phyloP scores from a whole-genome alignment of 64 coral and sea anemone genomes.

The Montipora cactus region DNA sequence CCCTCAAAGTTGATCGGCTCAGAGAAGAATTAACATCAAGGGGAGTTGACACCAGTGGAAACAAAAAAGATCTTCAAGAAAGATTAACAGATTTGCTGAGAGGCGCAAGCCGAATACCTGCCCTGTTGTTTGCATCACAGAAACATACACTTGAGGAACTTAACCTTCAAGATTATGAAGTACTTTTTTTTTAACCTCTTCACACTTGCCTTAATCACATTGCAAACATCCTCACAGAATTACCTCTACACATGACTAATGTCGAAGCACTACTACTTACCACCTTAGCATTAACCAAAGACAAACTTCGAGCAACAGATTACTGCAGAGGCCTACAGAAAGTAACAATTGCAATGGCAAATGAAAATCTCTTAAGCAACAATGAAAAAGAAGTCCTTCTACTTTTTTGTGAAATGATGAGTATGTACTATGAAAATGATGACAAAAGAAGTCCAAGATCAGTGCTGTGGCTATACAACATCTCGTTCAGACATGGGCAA shows the following conservation, averaged over 20 bases:
- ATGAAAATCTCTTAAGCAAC: no score
- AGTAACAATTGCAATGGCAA: no score
- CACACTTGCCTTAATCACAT: conserved; percentile 39
- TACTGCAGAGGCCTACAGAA: no score
- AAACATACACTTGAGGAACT: conserved; percentile 8
- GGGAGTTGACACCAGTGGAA: background rate
- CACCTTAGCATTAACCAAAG: no score
- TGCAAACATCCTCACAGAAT: conserved; percentile 11
- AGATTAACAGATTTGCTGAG: background rate
- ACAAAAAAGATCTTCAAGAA: background rate
- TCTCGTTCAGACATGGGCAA: no score
- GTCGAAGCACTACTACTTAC: no score
- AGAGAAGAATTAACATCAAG: conserved; percentile 5
- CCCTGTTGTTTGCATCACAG: background rate
- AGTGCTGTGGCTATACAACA: no score
- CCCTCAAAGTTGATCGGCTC: background rate
- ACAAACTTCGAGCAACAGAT: no score
- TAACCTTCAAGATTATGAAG: conserved; percentile 18
- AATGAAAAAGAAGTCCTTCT: no score
- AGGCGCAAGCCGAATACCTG: conserved; percentile 27
- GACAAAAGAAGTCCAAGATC: no score
- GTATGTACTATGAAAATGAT: no score
- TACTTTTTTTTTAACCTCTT: conserved; percentile 10
- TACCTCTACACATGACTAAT: background rate
- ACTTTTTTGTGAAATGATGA: no score